Evolutionary conservation across 2,113 vertebrate genomes (phyloP), one percentile per base, ranked within the genome.

Genomic region (Sporophila hypoxantha): DNA sequence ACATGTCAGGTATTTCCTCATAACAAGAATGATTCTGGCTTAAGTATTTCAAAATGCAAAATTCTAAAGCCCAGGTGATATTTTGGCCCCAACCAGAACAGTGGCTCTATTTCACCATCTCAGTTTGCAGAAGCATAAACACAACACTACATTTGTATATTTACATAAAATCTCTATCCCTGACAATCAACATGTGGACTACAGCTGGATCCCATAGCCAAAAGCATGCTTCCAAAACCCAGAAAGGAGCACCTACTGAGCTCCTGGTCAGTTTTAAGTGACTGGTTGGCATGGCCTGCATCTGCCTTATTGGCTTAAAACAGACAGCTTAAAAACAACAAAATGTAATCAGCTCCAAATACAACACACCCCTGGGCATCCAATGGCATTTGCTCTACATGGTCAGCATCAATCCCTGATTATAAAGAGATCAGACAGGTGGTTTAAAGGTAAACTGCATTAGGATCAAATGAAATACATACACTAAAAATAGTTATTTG

Each of bases 401-500:
- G 17, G 53, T 41, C 86, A 93, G 59, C 82, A 92, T 64, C 88
- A 69, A 56, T 53, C 75, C 66, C 20, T 49, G 64, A n/a, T 71
- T 49, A 83, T 14, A 78, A 73, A 92, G 78, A 62, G 53, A 78
- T 34, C 87, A 93, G 83, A 93, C 89, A 95, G 94, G 92, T 93
- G 91, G 89, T 91, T 93, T 92, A 87, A 93, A 92, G 76, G 76
- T 14, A 79, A 64, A 55, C 41, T 70, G 71, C 77, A 18, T 56
- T 52, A 65, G 53, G 49, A 82, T 34, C 77, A 87, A 62, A 78
- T 20, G 4, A 81, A 76, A 94, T 69, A 47, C 56, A 80, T 9
- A 44, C 56, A 36, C 55, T 83, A 89, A 82, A 92, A 90, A 86
- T 34, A 94, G 61, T 39, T 44, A 25, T 68, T 70, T 68, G 68